A percentile compares a stretch with the other conserved stretches of the same genome.
These are phyloP conservation scores for Sphyrna mokarran DNA, from an alignment of 2,113 vertebrate species.

Conservation along the genomic window DNA sequence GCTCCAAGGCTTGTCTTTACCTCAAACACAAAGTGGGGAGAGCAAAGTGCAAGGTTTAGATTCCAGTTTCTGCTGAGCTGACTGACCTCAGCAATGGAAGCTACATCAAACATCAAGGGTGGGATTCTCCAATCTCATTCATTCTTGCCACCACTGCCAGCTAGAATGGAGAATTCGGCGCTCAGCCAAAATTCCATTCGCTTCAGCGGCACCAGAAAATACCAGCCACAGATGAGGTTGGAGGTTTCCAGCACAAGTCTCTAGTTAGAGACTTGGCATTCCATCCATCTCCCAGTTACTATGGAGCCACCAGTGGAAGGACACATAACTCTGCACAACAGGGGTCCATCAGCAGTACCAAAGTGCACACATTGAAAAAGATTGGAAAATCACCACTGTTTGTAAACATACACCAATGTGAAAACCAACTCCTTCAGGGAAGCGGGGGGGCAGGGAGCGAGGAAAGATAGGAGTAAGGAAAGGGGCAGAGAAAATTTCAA, in stretches of 20 bases:
- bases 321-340: no score
- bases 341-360: neutral
- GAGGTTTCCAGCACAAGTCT: no score
- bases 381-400: neutral
- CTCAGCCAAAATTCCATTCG: no score
- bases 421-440: no score
- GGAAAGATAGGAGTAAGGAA: neutral
- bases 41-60: neutral
- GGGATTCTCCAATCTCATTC: no score
- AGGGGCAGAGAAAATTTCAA: neutral
- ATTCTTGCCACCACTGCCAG: no score
- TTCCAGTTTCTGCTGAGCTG: neutral
- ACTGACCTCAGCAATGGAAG: neutral
- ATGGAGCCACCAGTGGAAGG: neutral
- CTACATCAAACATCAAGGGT: neutral
- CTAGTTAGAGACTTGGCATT: neutral
- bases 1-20: neutral
- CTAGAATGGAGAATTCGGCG: no score
- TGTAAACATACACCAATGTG: neutral
- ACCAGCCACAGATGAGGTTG: no score
- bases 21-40: neutral
- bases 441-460: neutral
- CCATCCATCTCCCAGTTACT: neutral
- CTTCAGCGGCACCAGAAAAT: no score
- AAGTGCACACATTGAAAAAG: neutral